Conservation (phyloP, 2,797 vertebrate genomes). For the Melopsittacus undulatus region DNA sequence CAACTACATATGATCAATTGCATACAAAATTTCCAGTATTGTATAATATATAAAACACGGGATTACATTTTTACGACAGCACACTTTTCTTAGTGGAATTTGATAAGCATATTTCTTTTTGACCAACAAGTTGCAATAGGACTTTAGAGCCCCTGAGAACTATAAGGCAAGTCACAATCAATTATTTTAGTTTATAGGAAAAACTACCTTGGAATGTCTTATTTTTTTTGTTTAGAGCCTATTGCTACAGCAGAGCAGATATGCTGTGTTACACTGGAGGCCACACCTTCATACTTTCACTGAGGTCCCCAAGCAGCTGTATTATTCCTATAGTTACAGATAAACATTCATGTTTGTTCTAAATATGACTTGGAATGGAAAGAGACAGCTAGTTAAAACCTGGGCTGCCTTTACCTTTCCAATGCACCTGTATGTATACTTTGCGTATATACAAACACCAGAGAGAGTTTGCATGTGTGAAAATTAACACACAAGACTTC, state of each 20-base stretch:
- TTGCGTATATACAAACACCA: rapidly evolving
- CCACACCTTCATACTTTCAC: not conserved
- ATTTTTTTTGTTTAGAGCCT: not conserved
- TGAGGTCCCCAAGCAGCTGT: not conserved
- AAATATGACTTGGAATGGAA: not conserved
- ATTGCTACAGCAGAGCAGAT: not conserved
- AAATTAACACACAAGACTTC: not conserved
- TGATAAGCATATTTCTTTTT: not conserved
- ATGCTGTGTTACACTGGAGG: not conserved
- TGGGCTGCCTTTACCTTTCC: not conserved
- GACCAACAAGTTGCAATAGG: not conserved
- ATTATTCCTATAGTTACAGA: not conserved
- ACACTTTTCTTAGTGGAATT: not conserved
- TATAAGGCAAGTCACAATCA: not conserved
- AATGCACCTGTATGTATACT: too few relatives aligned
- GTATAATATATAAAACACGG: not conserved
- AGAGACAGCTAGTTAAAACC: not conserved
- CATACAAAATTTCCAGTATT: not conserved
- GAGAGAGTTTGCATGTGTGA: not conserved
- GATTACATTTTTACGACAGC: not conserved
- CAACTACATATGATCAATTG: not conserved
- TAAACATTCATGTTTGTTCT: not conserved
- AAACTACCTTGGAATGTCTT: not conserved
- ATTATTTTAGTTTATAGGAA: not conserved
- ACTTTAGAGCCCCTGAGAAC: not conserved